Conservation (phyloP, 1,140 invertebrate species). For the Adelges cooleyi region DNA sequence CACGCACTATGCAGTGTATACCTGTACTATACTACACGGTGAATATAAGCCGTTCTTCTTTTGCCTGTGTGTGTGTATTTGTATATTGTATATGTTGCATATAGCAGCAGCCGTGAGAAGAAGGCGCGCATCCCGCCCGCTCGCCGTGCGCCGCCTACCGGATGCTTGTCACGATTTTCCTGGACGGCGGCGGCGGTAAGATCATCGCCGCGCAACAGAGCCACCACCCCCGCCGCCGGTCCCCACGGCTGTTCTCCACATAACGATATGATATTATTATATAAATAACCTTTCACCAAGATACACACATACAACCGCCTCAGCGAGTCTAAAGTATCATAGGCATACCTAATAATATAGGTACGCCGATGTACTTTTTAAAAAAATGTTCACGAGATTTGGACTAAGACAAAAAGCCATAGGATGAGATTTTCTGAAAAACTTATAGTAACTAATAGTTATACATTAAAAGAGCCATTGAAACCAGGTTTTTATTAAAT, state of each 20-base stretch:
- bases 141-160: slow-evolving; percentile 19
- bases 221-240: background rate
- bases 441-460: too few species aligned
- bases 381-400: too few species aligned
- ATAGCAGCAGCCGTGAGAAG: slow-evolving; percentile 20
- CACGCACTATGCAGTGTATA: background rate
- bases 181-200: slow-evolving; percentile 15
- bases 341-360: too few species aligned
- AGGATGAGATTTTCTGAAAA: too few species aligned
- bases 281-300: slow-evolving; percentile 26
- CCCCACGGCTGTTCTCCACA: background rate
- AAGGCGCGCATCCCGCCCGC: slow-evolving; percentile 26
- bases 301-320: background rate
- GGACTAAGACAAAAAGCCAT: too few species aligned
- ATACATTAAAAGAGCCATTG: too few species aligned
- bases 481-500: too few species aligned
- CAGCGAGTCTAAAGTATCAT: too few species aligned
- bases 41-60: slow-evolving; percentile 18
- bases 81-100: too few species aligned
- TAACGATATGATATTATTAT: slow-evolving; percentile 21
- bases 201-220: slow-evolving; percentile 26
- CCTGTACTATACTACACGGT: background rate
- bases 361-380: too few species aligned
- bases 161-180: slow-evolving; percentile 28
- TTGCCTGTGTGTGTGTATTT: too few species aligned